Evolutionary conservation across 2,888 invertebrate species (phyloP), one percentile per base, ranked within the genome.

Genomic region (Andrena praecox): DNA sequence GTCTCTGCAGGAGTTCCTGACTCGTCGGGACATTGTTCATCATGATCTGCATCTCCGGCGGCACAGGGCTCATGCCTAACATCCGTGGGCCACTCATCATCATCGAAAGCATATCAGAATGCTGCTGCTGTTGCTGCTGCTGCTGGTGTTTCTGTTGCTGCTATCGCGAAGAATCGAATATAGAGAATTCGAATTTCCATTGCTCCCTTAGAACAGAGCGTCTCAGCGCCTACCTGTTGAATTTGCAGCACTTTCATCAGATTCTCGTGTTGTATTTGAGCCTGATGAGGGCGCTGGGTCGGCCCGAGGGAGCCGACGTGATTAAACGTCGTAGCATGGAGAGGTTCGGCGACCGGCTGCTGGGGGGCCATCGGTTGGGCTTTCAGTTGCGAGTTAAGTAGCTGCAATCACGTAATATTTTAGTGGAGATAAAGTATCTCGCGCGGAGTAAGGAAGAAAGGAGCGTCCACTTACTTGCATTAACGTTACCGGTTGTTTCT

Each of bases 1-100:
- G 97, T 84, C 97, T 94, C 92, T 96, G 96, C 78, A 97, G 93
- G 85, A 97, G 94, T 84, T 97, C 97, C 66, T 96, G 94, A 89
- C 96, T 95, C 89, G 95, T 94, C 90, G 94, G 93, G 20, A 71
- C 74, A 20, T 76, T 87, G 42, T 79, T 93, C 87, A 95, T 90
- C 93, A 95, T 92, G 93, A 93, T 93, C 83, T 94, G 94, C 77
- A 95, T 91, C 33, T 94, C 94, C 0, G 94, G 92, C 2, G 94
- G 93, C 66, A 94, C 92, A 50, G 92, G 93, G 92, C 95, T 92
- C 84, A 95, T 95, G 91, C 95, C 95, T 35, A 94, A 87, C 90
- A 95, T 95, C 88, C 95, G 95, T 83, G 95, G 94, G 80, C 95
- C 95, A 93, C 95, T 95, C 89, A 96, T 95, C 94, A 96, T 95